A percentile compares a stretch with the other conserved stretches of the same genome.
Evolutionary conservation across 1,140 invertebrate genomes (phyloP).

Genomic region (Zaprionus gabonicus): DNA sequence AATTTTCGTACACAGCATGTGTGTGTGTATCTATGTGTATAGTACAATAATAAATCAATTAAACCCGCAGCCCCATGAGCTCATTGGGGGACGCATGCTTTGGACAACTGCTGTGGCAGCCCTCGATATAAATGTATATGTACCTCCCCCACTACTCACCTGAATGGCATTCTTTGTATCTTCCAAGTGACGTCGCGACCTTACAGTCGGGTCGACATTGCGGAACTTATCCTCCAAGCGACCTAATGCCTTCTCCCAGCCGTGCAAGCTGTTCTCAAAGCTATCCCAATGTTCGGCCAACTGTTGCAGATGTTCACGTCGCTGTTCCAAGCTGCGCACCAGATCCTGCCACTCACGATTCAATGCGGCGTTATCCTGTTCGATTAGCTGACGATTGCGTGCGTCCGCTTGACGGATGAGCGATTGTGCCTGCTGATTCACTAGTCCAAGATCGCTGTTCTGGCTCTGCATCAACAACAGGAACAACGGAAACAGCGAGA

Average conservation of each 20-base stretch:
- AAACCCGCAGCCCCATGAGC: constrained; percentile 6
- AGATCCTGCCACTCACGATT: constrained; percentile 91
- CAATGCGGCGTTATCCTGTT: constrained; percentile 87
- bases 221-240: constrained; percentile 89
- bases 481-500: constrained; percentile 17
- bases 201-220: constrained; percentile 90
- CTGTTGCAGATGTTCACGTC: constrained; percentile 87
- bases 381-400: constrained; percentile 87
- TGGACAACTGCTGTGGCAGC: background rate
- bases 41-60: constrained; percentile 8
- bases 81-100: background rate
- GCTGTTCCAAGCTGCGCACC: constrained; percentile 88
- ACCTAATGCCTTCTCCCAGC: constrained; percentile 87
- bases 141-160: constrained; percentile 84
- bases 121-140: background rate
- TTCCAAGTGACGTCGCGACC: constrained; percentile 89
- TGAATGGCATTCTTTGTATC: constrained; percentile 89
- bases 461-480: constrained; percentile 67
- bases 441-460: constrained; percentile 71
- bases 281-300: constrained; percentile 91
- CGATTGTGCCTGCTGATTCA: constrained; percentile 88
- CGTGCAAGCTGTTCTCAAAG: constrained; percentile 89
- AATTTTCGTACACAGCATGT: background rate
- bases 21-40: background rate
- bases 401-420: constrained; percentile 88